Evolutionary conservation across 37 sponge, comb jelly and placozoan species (phyloP), one percentile per base, ranked within the genome.

Genomic region (Hormiphora californensis): DNA sequence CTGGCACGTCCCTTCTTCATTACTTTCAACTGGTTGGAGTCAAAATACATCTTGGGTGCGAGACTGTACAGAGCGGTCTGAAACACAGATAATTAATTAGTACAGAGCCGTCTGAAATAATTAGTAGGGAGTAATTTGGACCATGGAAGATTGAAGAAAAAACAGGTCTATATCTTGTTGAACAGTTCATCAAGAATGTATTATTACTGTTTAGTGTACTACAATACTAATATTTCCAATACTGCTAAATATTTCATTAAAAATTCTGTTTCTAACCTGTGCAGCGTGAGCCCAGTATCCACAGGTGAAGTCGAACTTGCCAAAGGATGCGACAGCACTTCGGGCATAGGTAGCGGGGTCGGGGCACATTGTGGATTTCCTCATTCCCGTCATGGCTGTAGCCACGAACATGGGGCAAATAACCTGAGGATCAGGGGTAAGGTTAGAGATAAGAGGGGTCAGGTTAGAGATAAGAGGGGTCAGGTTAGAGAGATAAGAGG

Each of bases 391-490:
- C 61, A 57, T 57, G 7, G 61, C 61, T 28, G 61, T 57, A 15
- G 61, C n/a, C n/a, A 57, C 61, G 27, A 57, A 57, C 61, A 57
- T 57, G 9, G 61, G 61, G 61, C 61, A 57, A 30, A 57, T 57
- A 5, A 57, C 61, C 61, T 57, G 61, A 12, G 61, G 15, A 49
- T 17, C 12, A 49, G 15, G 9, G 53, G 9, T 49, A 49, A 57
- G 27, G n/a, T 5, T 15, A 57, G 27, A 57, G n/a, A 28, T 57
- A 4, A 5, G n/a, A 19, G n/a, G n/a, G 27, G 27, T 9, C 53
- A 49, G 53, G 15, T n/a, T n/a, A n/a, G n/a, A n/a, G n/a, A n/a
- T n/a, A n/a, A n/a, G n/a, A n/a, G n/a, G n/a, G n/a, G n/a, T n/a
- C n/a, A n/a, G n/a, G n/a, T n/a, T n/a, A n/a, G n/a, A n/a, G n/a